Conservation (phyloP, 1,140 invertebrate species). For the Drosophila lini region DNA sequence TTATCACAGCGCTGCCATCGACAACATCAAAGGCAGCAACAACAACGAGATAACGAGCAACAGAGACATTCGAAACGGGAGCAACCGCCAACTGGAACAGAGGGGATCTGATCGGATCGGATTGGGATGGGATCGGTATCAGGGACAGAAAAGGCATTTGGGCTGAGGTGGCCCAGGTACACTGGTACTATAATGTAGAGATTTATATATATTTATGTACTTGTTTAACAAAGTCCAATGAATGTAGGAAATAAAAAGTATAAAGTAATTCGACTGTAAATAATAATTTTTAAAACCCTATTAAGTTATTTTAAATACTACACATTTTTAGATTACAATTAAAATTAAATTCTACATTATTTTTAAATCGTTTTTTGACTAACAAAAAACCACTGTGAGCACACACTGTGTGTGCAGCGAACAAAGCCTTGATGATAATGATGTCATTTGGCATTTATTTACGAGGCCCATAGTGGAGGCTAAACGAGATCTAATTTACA, state of each 20-base stretch:
- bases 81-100: constrained; percentile 27
- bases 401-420: constrained; percentile 27
- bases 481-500: constrained; percentile 84
- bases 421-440: constrained; percentile 78
- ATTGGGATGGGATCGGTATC: constrained; percentile 10
- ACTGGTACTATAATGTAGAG: constrained; percentile 3
- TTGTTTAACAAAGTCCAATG: not conserved
- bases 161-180: not conserved
- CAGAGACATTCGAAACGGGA: constrained; percentile 68
- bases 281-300: not conserved
- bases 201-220: not conserved
- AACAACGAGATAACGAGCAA: constrained; percentile 74
- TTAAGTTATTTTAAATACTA: too few species aligned
- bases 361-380: not conserved
- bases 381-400: constrained; percentile 29
- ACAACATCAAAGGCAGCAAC: constrained; percentile 75
- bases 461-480: constrained; percentile 80
- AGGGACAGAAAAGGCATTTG: not conserved
- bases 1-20: constrained; percentile 69
- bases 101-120: constrained; percentile 17
- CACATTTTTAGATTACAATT: too few species aligned
- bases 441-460: constrained; percentile 84
- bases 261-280: not conserved
- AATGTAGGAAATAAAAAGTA: not conserved
- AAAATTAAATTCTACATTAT: not conserved